Percentiles rank a stretch among this genome's conserved stretches.
Conservation (phyloP, 2,797 vertebrate species). For the Leptatherina wallacei region DNA sequence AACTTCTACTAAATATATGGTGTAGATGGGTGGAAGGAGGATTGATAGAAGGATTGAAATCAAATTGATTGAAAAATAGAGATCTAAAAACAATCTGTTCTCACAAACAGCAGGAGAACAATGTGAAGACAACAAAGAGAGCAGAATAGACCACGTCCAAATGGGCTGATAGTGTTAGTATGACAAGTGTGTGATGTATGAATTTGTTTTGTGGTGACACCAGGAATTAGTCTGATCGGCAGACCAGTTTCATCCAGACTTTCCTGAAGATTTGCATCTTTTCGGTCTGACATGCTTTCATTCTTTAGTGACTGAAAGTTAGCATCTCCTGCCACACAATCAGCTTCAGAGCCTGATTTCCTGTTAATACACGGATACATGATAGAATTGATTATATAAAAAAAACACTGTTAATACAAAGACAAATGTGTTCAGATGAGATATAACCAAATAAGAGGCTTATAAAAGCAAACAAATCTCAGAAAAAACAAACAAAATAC, state of each 20-base stretch:
- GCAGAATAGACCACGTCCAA: too few species aligned
- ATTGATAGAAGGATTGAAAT: not conserved
- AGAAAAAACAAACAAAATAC: not conserved
- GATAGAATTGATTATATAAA: not conserved
- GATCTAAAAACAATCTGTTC: not conserved
- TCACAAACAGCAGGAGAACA: too few species aligned
- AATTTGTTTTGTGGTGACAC: not conserved
- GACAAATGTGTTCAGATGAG: slow-evolving; percentile 7
- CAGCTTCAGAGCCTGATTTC: not conserved
- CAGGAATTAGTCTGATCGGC: not conserved
- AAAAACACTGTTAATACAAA: not conserved
- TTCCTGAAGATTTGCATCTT: not conserved
- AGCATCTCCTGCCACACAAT: not conserved
- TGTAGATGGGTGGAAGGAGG: not conserved
- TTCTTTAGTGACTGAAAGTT: not conserved
- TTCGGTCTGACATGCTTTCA: too few species aligned
- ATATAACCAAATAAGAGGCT: slow-evolving; percentile 3
- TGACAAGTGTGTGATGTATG: too few species aligned
- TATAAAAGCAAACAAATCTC: not conserved
- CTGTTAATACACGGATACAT: not conserved
- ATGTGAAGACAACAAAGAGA: too few species aligned
- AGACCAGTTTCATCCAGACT: not conserved
- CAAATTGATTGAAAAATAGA: not conserved
- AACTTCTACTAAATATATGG: not conserved
- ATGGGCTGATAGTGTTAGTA: too few species aligned